Conservation (phyloP, 1,140 invertebrate species). For the Anthonomus grandis region DNA sequence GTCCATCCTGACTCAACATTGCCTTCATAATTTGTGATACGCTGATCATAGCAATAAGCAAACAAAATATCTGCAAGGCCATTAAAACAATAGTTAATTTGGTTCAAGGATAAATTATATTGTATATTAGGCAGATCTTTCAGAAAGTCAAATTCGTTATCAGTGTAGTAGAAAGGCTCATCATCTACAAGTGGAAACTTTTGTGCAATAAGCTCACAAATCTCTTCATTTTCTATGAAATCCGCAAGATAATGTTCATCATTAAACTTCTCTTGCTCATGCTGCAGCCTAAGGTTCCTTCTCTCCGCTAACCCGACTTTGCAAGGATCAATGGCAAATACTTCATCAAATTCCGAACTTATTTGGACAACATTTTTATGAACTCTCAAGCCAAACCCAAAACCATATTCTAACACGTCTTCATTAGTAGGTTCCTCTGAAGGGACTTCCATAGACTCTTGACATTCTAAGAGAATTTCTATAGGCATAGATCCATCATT, state of each 20-base stretch:
- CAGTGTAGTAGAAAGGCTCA: constrained; percentile 53
- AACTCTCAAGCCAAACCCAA: constrained; percentile 55
- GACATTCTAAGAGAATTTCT: too few relatives aligned
- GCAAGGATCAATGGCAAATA: constrained; percentile 57
- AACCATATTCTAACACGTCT: constrained; percentile 37
- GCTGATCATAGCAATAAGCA: constrained; percentile 75
- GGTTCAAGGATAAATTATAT: constrained; percentile 65
- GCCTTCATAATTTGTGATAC: constrained; percentile 74
- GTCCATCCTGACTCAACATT: constrained; percentile 84
- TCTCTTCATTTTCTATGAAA: constrained; percentile 54
- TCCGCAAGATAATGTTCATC: constrained; percentile 85
- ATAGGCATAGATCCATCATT: too few relatives aligned
- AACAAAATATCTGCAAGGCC: constrained; percentile 82
- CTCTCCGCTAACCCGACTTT: constrained; percentile 57
- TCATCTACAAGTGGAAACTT: constrained; percentile 52
- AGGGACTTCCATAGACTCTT: too few relatives aligned
- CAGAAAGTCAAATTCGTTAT: constrained; percentile 64
- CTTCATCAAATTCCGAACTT: constrained; percentile 53
- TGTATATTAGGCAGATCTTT: constrained; percentile 75
- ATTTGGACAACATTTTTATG: constrained; percentile 51
- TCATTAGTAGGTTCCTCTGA: too few relatives aligned
- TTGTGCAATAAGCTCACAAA: constrained; percentile 52
- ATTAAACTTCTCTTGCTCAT: constrained; percentile 69
- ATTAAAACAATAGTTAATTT: constrained; percentile 50
- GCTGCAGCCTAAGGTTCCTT: constrained; percentile 53